Base-by-base conservation (phyloP, 2,113 vertebrate genomes). In the Amazona guildingii region DNA sequence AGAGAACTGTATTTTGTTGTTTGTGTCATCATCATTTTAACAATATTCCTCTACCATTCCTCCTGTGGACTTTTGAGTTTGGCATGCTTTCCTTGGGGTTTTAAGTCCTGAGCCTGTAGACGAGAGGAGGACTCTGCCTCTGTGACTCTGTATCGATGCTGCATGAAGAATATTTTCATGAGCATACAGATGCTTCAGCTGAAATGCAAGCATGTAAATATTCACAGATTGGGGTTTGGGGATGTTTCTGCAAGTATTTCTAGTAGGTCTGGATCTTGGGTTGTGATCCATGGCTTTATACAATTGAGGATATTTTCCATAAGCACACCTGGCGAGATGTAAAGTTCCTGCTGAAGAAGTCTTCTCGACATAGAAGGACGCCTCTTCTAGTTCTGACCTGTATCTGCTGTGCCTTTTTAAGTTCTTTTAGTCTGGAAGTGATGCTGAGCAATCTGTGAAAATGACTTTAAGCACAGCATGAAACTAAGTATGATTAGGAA, bases 301-400 rank as follows among this genome's bases (percentile, higher is more conserved):
- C 23, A 25, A 8, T 35, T 19, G 28, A 39, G 43, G 7, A 19
- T 37, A 2, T 49, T 67, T 74, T 93, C 84, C 19, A 2, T 66
- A 33, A 87, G 19, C 27, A 15, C 7, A n/a, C 13, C 13, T 62
- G 12, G 61, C 20, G 12, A 88, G 31, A 13, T 43, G n/a, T 39
- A 2, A 81, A 70, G 59, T 31, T 44, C 17, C 49, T 48, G 16
- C 39, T 64, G 35, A 19, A 64, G 24, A 63, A 31, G 12, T 68
- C 54, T 55, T 69, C 9, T 27, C 28, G 27, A 28, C 7, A 6
- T 29, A 52, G 6, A 37, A 21, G 13, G 2, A 25, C 0, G 0
- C 48, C 0, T 1, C 25, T 79, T 51, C 10, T 27, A 64, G 48
- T 83, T 76, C 59, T 86, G 35, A 41, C 16, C 23, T 13, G 14